Evolutionary conservation across 1,140 invertebrate genomes (phyloP).

Genomic region (Sarcophaga peregrina): DNA sequence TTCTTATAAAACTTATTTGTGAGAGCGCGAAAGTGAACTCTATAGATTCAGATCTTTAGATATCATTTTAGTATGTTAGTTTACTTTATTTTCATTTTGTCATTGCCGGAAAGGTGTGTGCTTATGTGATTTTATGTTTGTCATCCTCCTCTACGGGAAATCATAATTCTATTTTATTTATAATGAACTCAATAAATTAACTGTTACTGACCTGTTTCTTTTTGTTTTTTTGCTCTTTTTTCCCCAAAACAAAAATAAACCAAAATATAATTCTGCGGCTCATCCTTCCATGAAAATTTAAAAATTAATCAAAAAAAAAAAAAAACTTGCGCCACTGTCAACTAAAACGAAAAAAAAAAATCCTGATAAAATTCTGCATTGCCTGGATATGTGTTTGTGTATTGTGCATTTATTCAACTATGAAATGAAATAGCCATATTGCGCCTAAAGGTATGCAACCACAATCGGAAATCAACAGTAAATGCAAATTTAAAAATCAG

Average conservation of each 20-base stretch:
- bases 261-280: not conserved
- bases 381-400: not conserved
- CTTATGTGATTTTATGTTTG: not conserved
- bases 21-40: not conserved
- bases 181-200: too few species aligned
- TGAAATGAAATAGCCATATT: slow-evolving; percentile 55
- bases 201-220: not conserved
- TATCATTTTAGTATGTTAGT: too few species aligned
- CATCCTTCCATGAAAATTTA: not conserved
- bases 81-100: not conserved
- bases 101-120: not conserved
- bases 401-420: not conserved
- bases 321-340: slow-evolving; percentile 23
- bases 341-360: slow-evolving; percentile 26
- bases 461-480: slow-evolving; percentile 60
- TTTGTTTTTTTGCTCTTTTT: slow-evolving; percentile 19
- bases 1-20: not conserved
- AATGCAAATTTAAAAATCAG: slow-evolving; percentile 59
- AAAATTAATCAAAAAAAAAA: not conserved
- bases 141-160: too few species aligned
- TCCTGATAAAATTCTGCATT: not conserved
- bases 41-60: not conserved
- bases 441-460: slow-evolving; percentile 66
- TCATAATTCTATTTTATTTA: too few species aligned
- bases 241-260: not conserved